A percentile compares a stretch with the other conserved stretches of the same genome.
Evolutionary conservation across 2,888 invertebrate species (phyloP).

Genomic region (Drosophila mimetica): DNA sequence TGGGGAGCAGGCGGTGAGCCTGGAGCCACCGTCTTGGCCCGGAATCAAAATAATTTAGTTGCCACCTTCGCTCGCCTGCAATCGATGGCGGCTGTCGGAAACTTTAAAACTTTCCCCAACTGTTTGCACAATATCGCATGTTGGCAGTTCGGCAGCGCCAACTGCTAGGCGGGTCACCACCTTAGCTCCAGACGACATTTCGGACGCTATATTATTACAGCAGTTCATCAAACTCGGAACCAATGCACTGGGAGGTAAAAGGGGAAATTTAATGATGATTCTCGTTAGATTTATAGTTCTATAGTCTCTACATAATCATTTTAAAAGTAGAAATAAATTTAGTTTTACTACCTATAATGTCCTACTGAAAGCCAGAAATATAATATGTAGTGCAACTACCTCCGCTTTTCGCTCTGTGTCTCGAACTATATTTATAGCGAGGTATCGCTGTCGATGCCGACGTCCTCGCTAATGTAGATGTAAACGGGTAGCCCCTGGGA

Average conservation of each 20-base stretch:
- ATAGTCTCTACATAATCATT: too few species aligned
- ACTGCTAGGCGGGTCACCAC: constrained; percentile 35
- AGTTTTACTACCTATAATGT: too few species aligned
- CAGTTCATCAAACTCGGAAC: constrained; percentile 73
- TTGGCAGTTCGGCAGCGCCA: constrained; percentile 27
- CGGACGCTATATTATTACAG: constrained; percentile 75
- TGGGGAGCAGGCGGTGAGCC: constrained; percentile 2
- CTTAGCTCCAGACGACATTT: constrained; percentile 70
- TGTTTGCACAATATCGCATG: constrained; percentile 66
- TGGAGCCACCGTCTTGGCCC: constrained; percentile 12
- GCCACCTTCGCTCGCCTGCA: constrained; percentile 56
- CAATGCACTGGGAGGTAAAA: constrained; percentile 4
- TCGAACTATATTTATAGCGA: constrained; percentile 40
- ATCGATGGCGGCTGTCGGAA: constrained; percentile 70
- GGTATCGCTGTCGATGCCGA: constrained; percentile 43
- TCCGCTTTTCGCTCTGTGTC: neutral
- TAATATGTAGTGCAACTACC: neutral
- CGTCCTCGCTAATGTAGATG: constrained; percentile 73
- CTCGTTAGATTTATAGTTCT: neutral
- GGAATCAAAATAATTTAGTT: constrained; percentile 76
- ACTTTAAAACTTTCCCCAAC: constrained; percentile 70
- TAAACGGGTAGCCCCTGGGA: constrained; percentile 53
- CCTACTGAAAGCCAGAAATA: neutral
- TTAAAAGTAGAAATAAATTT: too few species aligned
- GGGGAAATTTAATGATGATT: neutral